These are phyloP conservation scores for Tetrapedia diversipes DNA, from an alignment of 2,888 invertebrate species.

Conservation along the genomic window DNA sequence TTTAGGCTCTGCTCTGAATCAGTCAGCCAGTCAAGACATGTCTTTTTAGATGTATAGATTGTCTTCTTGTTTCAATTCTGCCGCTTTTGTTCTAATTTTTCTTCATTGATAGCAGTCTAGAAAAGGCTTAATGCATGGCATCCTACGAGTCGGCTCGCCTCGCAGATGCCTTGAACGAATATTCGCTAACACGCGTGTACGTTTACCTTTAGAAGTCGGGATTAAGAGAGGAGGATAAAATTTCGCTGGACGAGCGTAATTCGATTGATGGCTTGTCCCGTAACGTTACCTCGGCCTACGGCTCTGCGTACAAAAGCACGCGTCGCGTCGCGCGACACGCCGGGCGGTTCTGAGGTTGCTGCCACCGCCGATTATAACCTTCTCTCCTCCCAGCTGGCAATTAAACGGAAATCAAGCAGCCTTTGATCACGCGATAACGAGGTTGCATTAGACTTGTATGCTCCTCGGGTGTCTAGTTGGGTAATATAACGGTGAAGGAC, in stretches of 20 bases:
- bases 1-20: too few species aligned
- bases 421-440: slow-evolving; percentile 23
- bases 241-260: slow-evolving; percentile 45
- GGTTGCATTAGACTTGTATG: not conserved
- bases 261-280: slow-evolving; percentile 32
- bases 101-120: too few species aligned
- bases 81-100: too few species aligned
- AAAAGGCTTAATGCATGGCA: too few species aligned
- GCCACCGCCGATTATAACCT: not conserved
- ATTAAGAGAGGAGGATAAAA: slow-evolving; percentile 39
- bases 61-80: too few species aligned
- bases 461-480: slow-evolving; percentile 4
- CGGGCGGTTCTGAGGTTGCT: slow-evolving; percentile 3
- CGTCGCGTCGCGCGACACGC: not conserved
- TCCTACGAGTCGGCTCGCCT: too few species aligned
- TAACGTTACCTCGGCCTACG: not conserved
- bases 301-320: not conserved
- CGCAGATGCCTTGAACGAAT: too few species aligned
- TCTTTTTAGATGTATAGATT: too few species aligned
- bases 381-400: slow-evolving; percentile 24
- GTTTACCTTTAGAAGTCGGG: not conserved
- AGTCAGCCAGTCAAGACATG: too few species aligned
- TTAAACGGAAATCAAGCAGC: slow-evolving; percentile 45
- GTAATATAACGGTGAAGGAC: slow-evolving; percentile 6
- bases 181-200: too few species aligned